These are phyloP conservation scores for Alouatta palliata DNA, from an alignment of 2,113 vertebrate species.

Conservation along the genomic window DNA sequence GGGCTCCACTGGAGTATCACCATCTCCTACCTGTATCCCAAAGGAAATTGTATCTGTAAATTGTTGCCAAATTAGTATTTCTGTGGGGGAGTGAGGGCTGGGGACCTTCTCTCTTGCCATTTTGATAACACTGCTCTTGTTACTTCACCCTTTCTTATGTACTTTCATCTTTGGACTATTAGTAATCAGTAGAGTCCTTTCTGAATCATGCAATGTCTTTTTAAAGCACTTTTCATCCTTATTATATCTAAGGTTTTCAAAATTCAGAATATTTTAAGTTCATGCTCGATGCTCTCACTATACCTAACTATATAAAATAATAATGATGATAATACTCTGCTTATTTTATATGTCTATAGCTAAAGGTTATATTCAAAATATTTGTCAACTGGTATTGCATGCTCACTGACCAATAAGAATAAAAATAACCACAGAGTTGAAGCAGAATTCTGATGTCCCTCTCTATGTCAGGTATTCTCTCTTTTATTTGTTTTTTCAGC, in stretches of 20 bases:
- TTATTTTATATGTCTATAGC: neutral
- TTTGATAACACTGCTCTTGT: neutral
- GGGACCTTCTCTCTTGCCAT: neutral
- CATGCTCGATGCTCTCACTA: neutral
- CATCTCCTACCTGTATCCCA: neutral
- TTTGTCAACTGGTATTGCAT: neutral
- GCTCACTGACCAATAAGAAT: neutral
- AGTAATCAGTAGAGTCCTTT: neutral
- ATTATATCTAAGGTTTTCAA: neutral
- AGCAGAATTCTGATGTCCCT: neutral
- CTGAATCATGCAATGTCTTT: neutral
- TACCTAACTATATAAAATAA: neutral
- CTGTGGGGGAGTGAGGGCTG: neutral
- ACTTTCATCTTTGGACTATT: neutral
- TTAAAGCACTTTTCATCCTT: neutral
- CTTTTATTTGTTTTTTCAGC: neutral
- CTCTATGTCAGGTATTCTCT: neutral
- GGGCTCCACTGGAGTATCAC: neutral
- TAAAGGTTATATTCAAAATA: neutral
- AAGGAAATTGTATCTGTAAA: neutral
- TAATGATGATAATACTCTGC: neutral
- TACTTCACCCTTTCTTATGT: neutral
- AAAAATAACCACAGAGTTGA: neutral
- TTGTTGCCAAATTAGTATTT: neutral
- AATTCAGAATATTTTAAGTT: neutral